These are phyloP conservation scores for Molorchus minor DNA, from an alignment of 2,888 invertebrate genomes.

Conservation along the genomic window DNA sequence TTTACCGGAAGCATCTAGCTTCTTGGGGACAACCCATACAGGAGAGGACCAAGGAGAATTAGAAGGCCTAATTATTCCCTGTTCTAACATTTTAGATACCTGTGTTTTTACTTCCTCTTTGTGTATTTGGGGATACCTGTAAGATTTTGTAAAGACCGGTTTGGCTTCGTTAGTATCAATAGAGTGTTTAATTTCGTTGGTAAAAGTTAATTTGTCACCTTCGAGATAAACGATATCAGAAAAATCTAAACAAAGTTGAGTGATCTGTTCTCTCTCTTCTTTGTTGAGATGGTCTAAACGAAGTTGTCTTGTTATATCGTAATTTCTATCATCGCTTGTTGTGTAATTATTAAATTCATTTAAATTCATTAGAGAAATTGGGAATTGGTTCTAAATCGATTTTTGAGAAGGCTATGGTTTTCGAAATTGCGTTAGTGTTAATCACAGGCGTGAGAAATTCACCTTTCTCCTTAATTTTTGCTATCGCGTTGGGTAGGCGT, in stretches of 20 bases:
- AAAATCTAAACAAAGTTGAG: constrained; percentile 16
- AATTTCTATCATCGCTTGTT: neutral
- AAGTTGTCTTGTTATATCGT: constrained; percentile 1
- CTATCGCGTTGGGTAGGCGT: neutral
- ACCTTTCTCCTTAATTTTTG: neutral
- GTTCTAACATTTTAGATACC: too few relatives aligned
- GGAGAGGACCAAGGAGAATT: too few relatives aligned
- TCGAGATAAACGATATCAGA: constrained; percentile 26
- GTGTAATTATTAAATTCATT: neutral
- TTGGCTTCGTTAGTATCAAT: constrained; percentile 16
- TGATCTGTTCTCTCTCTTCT: constrained; percentile 18
- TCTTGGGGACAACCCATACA: too few relatives aligned
- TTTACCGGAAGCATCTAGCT: too few relatives aligned
- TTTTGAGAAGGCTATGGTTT: neutral
- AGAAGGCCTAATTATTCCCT: too few relatives aligned
- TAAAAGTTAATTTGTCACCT: constrained; percentile 23
- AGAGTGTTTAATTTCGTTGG: constrained; percentile 24
- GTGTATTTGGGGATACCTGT: too few relatives aligned
- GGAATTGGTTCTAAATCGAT: neutral
- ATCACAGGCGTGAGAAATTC: neutral
- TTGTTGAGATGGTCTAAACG: constrained; percentile 15
- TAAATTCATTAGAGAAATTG: neutral
- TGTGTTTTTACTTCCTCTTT: too few relatives aligned
- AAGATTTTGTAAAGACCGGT: too few relatives aligned
- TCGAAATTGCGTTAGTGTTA: neutral